These are phyloP conservation scores for Diaprepes abbreviatus DNA, from an alignment of 2,888 invertebrate genomes.

Conservation along the genomic window DNA sequence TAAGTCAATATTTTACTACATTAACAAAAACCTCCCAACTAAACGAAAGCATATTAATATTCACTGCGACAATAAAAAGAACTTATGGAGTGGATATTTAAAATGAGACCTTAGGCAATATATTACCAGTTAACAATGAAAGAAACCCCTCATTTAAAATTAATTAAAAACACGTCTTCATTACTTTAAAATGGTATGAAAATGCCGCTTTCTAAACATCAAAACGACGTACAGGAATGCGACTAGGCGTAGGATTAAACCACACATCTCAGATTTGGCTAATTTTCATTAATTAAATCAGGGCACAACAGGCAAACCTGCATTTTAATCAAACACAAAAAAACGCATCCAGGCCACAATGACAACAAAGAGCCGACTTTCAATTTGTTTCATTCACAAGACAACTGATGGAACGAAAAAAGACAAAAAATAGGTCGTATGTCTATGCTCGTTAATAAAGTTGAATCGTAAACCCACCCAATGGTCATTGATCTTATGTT, in stretches of 20 bases:
- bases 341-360: conserved; percentile 28
- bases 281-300: conserved; percentile 29
- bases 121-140: background rate
- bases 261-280: background rate
- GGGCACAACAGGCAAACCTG: conserved; percentile 25
- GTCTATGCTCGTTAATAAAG: conserved; percentile 29
- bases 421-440: conserved; percentile 45
- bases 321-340: conserved; percentile 28
- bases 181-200: conserved; percentile 5
- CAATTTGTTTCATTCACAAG: background rate
- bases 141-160: background rate
- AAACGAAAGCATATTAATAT: no score
- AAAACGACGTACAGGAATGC: background rate
- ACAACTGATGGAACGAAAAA: background rate
- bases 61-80: no score
- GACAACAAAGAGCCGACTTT: conserved; percentile 23
- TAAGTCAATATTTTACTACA: no score
- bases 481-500: conserved; percentile 67
- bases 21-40: no score
- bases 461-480: conserved; percentile 64
- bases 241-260: background rate
- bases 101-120: background rate
- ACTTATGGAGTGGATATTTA: background rate
- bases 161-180: background rate
- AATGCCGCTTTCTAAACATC: conserved; percentile 1